phyloP scores from a whole-genome alignment of 2,797 vertebrate genomes.

The Chloroceryle amazona region DNA sequence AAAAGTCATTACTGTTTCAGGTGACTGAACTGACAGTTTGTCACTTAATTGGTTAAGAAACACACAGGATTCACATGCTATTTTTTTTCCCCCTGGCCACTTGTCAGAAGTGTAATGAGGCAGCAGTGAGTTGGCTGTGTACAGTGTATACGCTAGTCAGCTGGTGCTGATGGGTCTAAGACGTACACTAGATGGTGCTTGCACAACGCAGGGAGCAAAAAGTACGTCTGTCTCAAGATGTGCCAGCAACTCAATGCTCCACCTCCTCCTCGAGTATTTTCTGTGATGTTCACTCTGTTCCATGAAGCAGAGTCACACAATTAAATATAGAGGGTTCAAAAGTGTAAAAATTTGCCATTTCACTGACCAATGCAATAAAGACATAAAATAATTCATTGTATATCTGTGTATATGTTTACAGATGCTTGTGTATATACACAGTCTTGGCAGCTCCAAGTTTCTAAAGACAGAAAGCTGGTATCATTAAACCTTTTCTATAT shows the following conservation, averaged over 20 bases:
- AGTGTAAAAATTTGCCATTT: background rate
- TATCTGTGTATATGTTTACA: background rate
- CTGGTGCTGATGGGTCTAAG: background rate
- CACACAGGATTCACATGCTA: background rate
- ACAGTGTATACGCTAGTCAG: background rate
- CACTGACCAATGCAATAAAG: background rate
- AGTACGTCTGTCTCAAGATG: background rate
- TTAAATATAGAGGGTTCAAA: background rate
- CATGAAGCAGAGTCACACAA: background rate
- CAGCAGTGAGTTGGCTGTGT: background rate
- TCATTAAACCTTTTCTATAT: fast-evolving
- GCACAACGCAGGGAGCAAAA: constrained; percentile 46
- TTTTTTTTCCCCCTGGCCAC: background rate
- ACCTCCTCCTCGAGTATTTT: background rate
- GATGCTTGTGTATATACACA: background rate
- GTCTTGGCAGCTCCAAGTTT: background rate
- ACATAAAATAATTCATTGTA: background rate
- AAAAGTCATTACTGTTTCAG: background rate
- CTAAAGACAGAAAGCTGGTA: background rate
- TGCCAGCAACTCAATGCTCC: background rate
- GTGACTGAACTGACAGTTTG: background rate
- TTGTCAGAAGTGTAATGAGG: background rate
- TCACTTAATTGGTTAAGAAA: background rate
- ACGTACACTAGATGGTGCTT: constrained; percentile 75
- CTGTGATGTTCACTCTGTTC: background rate